Conservation (phyloP, 2,113 vertebrate species). For the Tichodroma muraria region DNA sequence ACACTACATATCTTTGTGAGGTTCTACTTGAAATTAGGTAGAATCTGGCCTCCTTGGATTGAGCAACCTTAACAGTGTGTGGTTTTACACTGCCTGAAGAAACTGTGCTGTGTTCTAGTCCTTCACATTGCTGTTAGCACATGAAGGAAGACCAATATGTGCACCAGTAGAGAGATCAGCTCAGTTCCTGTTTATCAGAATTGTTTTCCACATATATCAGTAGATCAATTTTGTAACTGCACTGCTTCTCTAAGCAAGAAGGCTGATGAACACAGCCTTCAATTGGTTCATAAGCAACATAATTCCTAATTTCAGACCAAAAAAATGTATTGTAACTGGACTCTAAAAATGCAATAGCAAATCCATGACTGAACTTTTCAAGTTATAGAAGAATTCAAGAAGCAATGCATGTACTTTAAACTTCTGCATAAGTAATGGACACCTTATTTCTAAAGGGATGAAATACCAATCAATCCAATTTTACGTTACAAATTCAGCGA, state of each 20-base stretch:
- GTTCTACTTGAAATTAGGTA: not conserved
- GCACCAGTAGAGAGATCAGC: not conserved
- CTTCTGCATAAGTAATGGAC: not conserved
- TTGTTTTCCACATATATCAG: not conserved
- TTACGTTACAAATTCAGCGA: not conserved
- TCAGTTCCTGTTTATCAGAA: not conserved
- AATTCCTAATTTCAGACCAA: not conserved
- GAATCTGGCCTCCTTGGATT: not conserved
- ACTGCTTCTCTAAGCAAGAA: not conserved
- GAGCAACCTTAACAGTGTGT: not conserved
- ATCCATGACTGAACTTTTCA: not conserved
- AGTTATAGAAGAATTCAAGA: not conserved
- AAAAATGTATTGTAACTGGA: not conserved
- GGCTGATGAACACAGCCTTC: not conserved
- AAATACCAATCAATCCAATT: not conserved
- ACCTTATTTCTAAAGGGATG: not conserved
- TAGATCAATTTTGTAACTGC: not conserved
- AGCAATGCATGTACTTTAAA: not conserved
- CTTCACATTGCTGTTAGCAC: not conserved
- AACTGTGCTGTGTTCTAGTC: not conserved
- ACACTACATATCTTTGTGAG: not conserved
- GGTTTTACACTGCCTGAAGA: not conserved
- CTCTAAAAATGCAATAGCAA: not conserved
- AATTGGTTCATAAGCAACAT: not conserved
- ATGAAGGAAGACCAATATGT: fast-evolving